A percentile compares a stretch with the other conserved stretches of the same genome.
phyloP scores from a whole-genome alignment of 2,797 vertebrate genomes.

The Crenuchus spilurus region DNA sequence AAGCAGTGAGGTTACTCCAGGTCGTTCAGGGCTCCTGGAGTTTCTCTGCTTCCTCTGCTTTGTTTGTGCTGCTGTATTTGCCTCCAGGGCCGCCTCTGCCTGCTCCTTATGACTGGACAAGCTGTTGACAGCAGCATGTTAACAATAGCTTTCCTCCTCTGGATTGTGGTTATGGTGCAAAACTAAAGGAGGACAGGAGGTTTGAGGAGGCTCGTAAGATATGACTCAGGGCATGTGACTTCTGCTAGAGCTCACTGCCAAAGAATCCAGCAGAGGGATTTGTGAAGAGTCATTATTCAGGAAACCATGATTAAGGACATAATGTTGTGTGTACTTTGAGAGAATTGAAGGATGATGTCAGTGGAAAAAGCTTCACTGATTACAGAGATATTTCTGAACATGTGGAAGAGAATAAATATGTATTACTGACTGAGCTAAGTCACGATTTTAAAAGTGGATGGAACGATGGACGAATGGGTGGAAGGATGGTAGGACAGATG shows the following conservation, averaged over 20 bases:
- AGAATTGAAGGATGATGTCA: neutral
- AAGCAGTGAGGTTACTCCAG: conserved; percentile 54
- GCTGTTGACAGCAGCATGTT: neutral
- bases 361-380: neutral
- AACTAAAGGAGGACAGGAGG: neutral
- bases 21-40: conserved; percentile 39
- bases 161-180: neutral
- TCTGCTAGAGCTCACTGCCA: neutral
- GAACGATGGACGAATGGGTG: neutral
- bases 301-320: neutral
- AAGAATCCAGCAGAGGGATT: neutral
- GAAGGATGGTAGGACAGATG: too few relatives aligned
- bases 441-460: too few relatives aligned
- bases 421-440: too few relatives aligned
- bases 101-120: conserved; percentile 10
- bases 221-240: conserved; percentile 28
- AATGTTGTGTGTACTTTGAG: neutral
- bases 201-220: neutral
- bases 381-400: neutral
- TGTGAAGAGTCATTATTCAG: neutral
- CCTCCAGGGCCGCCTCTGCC: conserved; percentile 16
- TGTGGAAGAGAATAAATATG: neutral
- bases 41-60: conserved; percentile 42
- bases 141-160: conserved; percentile 10
- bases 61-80: conserved; percentile 12